Percentiles rank a stretch among this genome's conserved stretches.
Evolutionary conservation across 53 echinoderm and acorn worm species (phyloP).

Genomic region (Holothuria leucospilota): DNA sequence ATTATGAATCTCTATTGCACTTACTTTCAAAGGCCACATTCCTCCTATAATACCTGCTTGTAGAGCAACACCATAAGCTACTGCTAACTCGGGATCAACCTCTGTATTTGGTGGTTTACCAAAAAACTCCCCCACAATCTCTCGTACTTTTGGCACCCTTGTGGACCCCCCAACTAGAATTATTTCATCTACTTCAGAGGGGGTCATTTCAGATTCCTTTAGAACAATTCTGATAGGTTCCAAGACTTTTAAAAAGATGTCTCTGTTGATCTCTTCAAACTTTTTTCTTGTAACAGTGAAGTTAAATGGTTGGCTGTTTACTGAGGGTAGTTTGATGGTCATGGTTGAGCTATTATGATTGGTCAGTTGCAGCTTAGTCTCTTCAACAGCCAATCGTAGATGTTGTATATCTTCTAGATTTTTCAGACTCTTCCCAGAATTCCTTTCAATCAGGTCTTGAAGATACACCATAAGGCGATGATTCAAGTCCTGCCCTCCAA

Average conservation of each 20-base stretch:
- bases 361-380: constrained; percentile 75
- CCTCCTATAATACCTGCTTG: constrained; percentile 93
- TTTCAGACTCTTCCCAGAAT: constrained; percentile 47
- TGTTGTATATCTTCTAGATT: constrained; percentile 69
- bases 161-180: constrained; percentile 83
- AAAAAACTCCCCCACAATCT: constrained; percentile 65
- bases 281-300: constrained; percentile 64
- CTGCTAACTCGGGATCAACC: constrained; percentile 85
- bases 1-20: constrained; percentile 78
- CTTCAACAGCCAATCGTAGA: constrained; percentile 76
- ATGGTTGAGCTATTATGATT: constrained; percentile 32
- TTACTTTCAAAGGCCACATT: constrained; percentile 88
- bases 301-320: constrained; percentile 42
- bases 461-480: constrained; percentile 64
- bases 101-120: constrained; percentile 73
- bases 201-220: constrained; percentile 61
- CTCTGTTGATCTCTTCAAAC: constrained; percentile 74
- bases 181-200: constrained; percentile 75
- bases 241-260: constrained; percentile 76
- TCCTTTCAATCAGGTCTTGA: constrained; percentile 61
- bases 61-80: constrained; percentile 82
- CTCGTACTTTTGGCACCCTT: constrained; percentile 71
- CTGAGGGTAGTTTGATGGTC: constrained; percentile 57
- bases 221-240: constrained; percentile 68
- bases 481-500: constrained; percentile 89